Base-by-base conservation (phyloP, 2,888 invertebrate genomes). In the Diadegma fenestrale region DNA sequence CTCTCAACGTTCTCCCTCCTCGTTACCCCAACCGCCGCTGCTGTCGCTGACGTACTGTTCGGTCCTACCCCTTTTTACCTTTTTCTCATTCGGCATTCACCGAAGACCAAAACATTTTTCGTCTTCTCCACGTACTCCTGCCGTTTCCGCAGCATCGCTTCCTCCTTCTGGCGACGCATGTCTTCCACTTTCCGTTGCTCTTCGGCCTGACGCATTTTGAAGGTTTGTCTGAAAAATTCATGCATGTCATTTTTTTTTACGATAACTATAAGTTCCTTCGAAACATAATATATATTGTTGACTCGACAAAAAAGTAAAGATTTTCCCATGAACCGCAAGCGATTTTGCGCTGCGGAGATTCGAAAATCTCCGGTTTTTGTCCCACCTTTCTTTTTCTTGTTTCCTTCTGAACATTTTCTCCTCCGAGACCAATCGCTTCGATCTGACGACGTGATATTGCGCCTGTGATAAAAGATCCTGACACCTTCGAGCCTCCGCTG, bases 121-220 rank as follows among this genome's bases (percentile, higher is more conserved):
- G 99, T 99, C 94, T 99, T 99, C 94, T 99, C 99, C 88, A 98
- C 98, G 95, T 97, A 99, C 92, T 99, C 98, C 91, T 98, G 98
- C 64, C 99, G 96, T 93, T 98, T 98, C 89, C 97, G 97, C 80
- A 97, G 94, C 95, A 97, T 96, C 89, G 98, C 97, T 93, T 98
- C 98, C 85, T 97, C 96, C 89, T 97, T 97, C 88, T 96, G 96
- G 86, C 96, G 96, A 64, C 96, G 96, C 91, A 96, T 95, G 91
- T 98, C 98, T 89, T 97, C 98, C 88, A 96, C 95, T 19, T 96
- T 96, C 89, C 96, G 96, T 90, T 97, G 96, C 82, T 96, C 96
- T 75, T 97, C 97, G 90, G 97, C 96, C 95, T 97, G 94, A 1
- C 93, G 93, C 89, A 93, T 90, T 82, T 93, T 93, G 83, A 94